Conservation (phyloP, 2,113 vertebrate species). For the Ciconia maguari region DNA sequence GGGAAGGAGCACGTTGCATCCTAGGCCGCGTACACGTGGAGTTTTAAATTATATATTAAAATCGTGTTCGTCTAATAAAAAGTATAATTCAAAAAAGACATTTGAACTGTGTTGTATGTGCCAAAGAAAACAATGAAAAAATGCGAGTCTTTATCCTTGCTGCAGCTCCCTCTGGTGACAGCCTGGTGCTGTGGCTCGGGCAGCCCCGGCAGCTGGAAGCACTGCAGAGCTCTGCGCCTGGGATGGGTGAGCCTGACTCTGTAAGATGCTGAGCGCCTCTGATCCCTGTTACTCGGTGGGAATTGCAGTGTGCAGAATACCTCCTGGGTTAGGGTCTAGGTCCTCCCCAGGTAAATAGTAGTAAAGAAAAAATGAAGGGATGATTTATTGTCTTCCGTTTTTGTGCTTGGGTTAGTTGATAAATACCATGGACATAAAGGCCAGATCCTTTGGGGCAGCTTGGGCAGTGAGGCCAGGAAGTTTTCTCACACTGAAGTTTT, state of each 20-base stretch:
- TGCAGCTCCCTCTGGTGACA: neutral
- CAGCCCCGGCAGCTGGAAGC: neutral
- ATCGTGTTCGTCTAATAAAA: slow-evolving; percentile 19
- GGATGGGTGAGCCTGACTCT: neutral
- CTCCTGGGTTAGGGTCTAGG: neutral
- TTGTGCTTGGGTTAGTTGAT: neutral
- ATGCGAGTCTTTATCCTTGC: neutral
- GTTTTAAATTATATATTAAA: neutral
- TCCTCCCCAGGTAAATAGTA: neutral
- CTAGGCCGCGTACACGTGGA: neutral
- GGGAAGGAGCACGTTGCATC: slow-evolving; percentile 21
- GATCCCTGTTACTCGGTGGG: neutral
- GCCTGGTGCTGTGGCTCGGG: neutral
- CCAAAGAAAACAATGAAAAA: neutral
- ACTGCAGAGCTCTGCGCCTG: neutral
- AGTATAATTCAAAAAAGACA: neutral
- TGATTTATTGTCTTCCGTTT: neutral
- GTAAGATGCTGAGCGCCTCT: neutral
- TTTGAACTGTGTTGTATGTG: neutral
- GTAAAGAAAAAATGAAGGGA: neutral
- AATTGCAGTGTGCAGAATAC: neutral
- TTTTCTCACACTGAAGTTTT: neutral
- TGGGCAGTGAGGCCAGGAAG: neutral
- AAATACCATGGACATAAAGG: neutral
- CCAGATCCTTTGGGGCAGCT: neutral